Conservation (phyloP, 2,797 vertebrate genomes). For the Acrossocheilus wenchowensis region DNA sequence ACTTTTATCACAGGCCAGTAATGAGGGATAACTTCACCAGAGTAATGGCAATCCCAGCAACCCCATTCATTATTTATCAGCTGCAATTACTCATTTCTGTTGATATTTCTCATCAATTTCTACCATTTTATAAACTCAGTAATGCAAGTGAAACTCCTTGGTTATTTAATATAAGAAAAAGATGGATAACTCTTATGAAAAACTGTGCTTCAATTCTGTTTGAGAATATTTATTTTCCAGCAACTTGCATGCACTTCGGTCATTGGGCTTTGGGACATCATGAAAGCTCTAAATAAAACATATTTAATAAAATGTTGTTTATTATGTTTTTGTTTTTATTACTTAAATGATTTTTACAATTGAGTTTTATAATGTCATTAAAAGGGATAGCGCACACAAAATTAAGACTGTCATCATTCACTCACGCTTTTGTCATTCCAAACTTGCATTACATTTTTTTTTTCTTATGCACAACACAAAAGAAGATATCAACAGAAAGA, state of each 20-base stretch:
- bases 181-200: background rate
- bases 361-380: background rate
- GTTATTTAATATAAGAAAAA: constrained; percentile 21
- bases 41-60: constrained; percentile 55
- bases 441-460: background rate
- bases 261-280: background rate
- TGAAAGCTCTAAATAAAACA: background rate
- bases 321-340: background rate
- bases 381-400: background rate
- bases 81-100: constrained; percentile 75
- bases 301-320: no score
- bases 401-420: background rate
- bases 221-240: background rate
- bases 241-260: background rate
- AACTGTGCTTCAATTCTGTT: background rate
- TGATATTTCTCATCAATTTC: constrained; percentile 73
- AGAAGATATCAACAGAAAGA: no score
- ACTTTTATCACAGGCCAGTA: constrained; percentile 75
- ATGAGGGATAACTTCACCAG: constrained; percentile 75
- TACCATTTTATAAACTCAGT: constrained; percentile 71
- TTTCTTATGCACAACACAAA: background rate
- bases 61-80: constrained; percentile 76
- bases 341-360: background rate
- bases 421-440: background rate
- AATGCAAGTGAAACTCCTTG: constrained; percentile 12